Evolutionary conservation across 2,888 invertebrate genomes (phyloP).

Genomic region (Isoperla grammatica): DNA sequence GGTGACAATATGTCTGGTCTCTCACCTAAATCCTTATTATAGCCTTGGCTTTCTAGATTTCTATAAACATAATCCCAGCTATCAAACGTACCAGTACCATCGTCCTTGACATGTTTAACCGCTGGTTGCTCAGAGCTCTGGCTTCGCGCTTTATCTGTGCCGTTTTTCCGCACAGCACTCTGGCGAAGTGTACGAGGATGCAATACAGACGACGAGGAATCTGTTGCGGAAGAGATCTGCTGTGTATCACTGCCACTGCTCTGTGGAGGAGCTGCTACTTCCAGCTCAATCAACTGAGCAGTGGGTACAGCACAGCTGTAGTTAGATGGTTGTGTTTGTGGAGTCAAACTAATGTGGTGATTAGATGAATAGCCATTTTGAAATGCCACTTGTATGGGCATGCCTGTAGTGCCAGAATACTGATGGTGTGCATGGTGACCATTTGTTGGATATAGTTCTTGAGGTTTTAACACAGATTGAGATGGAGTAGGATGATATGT

Average conservation of each 20-base stretch:
- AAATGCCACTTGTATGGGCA: conserved; percentile 5
- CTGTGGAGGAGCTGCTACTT: conserved; percentile 20
- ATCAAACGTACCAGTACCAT: conserved; percentile 58
- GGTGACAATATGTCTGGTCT: conserved; percentile 52
- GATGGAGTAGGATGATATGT: conserved; percentile 17
- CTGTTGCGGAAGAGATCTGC: conserved; percentile 20
- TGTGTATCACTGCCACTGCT: conserved; percentile 18
- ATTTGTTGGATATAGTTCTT: conserved; percentile 30
- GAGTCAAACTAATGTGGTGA: conserved; percentile 5
- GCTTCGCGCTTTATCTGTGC: conserved; percentile 26
- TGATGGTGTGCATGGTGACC: conserved; percentile 28
- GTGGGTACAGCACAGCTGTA: conserved; percentile 51
- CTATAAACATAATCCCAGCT: conserved; percentile 78
- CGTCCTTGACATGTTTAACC: conserved; percentile 50
- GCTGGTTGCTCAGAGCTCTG: neutral
- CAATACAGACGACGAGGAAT: conserved; percentile 23
- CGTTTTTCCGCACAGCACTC: neutral
- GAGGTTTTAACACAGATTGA: conserved; percentile 29
- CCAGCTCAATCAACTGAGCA: conserved; percentile 59
- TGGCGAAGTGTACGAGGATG: conserved; percentile 20
- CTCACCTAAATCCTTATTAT: conserved; percentile 57
- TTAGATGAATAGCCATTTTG: conserved; percentile 26
- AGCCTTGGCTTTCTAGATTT: conserved; percentile 68
- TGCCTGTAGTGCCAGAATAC: conserved; percentile 4
- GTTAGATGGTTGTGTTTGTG: conserved; percentile 8